Evolutionary conservation across 2,797 vertebrate species (phyloP).

Genomic region (Gadopsis bispinosus): DNA sequence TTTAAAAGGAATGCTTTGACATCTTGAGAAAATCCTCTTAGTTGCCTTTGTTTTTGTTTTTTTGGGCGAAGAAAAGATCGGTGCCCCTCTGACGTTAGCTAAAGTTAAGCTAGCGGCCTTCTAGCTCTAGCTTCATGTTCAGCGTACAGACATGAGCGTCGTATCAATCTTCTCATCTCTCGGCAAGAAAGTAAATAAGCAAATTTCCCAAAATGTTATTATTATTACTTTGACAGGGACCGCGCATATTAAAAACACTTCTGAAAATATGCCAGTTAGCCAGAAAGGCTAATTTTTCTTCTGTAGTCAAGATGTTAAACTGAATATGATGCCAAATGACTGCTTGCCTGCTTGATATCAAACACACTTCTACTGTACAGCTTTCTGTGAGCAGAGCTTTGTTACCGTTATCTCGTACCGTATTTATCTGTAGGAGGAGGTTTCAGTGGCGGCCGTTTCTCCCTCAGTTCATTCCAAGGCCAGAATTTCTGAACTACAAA

Average conservation of each 20-base stretch:
- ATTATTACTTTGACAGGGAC: no score
- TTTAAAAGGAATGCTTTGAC: slow-evolving; percentile 31
- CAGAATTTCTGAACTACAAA: slow-evolving; percentile 52
- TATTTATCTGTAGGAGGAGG: slow-evolving; percentile 59
- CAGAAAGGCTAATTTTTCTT: no score
- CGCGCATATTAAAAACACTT: no score
- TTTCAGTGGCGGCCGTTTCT: slow-evolving; percentile 53
- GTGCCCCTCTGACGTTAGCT: not conserved
- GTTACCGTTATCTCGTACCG: slow-evolving; percentile 4
- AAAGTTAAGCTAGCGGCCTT: not conserved
- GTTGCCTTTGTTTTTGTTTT: not conserved
- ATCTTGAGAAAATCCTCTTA: not conserved
- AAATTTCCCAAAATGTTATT: not conserved
- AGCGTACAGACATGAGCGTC: not conserved
- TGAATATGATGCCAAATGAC: slow-evolving; percentile 30
- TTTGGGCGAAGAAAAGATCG: slow-evolving; percentile 4
- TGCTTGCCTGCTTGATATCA: slow-evolving; percentile 26
- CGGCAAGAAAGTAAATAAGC: not conserved
- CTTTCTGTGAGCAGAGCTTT: slow-evolving; percentile 21
- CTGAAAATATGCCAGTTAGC: no score
- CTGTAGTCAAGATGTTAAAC: not conserved
- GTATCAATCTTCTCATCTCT: slow-evolving; percentile 24
- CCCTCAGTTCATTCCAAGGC: slow-evolving; percentile 38
- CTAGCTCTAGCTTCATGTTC: not conserved
- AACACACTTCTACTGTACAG: slow-evolving; percentile 18